Base-by-base conservation (phyloP, 1,140 invertebrate genomes). In the Neomicropteryx cornuta region DNA sequence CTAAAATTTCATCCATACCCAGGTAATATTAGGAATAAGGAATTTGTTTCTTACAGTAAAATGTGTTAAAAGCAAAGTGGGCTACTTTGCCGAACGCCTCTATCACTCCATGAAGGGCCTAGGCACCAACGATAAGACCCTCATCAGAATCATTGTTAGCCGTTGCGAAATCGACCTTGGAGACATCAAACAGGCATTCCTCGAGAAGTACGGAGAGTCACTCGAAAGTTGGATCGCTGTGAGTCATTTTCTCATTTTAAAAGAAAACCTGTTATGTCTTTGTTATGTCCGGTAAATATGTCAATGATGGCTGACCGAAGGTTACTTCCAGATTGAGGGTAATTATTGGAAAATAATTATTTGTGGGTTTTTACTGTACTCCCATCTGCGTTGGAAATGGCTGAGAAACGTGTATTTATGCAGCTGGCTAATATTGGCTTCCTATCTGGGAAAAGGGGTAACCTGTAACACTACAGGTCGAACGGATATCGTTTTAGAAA, bases 111-210 rank as follows among this genome's bases (percentile, higher is more conserved):
- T 97, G 88, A 82, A 84, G 46, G 87, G 87, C 24, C 46, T 87
- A 48, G 89, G 89, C 24, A 95, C 89, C 19, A 87, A 87, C 49
- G 89, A 95, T 59, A 82, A 85, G 47, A 86, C 84, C 35, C 65
- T 96, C 23, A 93, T 94, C 47, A 79, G 90, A 50, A 85, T 95
- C 41, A 66, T 94, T 39, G 87, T 93, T 8, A 86, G 87, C 44
- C 79, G 91, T 52, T 89, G 83, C 46, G 91, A 96, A 71, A 87
- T 93, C 43, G 90, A 95, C 66, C 72, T 95, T 55, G 87, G 81
- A 22, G 82, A 89, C 53, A 90, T 95, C 48, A 93, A 92, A 57
- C 77, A 86, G 51, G 86, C 87, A 35, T 93, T 89, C 65, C 72
- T 85, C 50, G 78, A 83, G 43, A 82, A 83, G 58, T 94, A 84